Conservation (phyloP, 2,113 vertebrate genomes). For the Pachycephala philippinensis region DNA sequence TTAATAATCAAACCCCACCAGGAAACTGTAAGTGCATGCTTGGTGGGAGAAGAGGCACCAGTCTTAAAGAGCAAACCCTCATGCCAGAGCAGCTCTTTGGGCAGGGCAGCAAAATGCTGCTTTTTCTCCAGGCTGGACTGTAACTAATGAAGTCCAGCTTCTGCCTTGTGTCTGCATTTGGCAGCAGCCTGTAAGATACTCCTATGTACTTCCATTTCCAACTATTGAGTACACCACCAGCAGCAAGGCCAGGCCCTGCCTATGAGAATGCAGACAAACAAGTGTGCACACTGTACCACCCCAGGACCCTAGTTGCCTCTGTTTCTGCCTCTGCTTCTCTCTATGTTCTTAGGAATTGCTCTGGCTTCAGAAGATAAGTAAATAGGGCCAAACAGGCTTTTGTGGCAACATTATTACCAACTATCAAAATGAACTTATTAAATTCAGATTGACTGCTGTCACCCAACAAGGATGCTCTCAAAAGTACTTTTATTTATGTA, state of each 20-base stretch:
- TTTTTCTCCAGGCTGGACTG: not conserved
- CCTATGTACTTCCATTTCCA: not conserved
- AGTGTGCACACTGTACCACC: fast-evolving
- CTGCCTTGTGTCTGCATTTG: not conserved
- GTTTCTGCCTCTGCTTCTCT: not conserved
- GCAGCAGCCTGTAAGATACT: not conserved
- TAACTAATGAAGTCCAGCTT: not conserved
- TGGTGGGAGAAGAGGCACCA: not conserved
- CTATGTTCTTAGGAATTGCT: not conserved
- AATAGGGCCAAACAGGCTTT: not conserved
- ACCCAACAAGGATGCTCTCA: not conserved
- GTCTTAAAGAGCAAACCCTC: not conserved
- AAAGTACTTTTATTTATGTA: not conserved
- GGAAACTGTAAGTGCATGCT: fast-evolving
- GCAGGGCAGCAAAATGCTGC: not conserved
- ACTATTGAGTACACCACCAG: fast-evolving
- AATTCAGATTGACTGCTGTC: not conserved
- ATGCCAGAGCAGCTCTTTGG: not conserved
- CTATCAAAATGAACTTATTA: not conserved
- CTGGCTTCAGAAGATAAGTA: not conserved
- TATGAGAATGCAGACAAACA: not conserved
- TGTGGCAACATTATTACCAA: not conserved
- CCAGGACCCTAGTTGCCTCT: not conserved
- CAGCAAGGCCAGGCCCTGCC: not conserved
- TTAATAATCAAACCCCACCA: not conserved